phyloP scores from a whole-genome alignment of 2,888 invertebrate species.

The Sinhomidia bicolor region DNA sequence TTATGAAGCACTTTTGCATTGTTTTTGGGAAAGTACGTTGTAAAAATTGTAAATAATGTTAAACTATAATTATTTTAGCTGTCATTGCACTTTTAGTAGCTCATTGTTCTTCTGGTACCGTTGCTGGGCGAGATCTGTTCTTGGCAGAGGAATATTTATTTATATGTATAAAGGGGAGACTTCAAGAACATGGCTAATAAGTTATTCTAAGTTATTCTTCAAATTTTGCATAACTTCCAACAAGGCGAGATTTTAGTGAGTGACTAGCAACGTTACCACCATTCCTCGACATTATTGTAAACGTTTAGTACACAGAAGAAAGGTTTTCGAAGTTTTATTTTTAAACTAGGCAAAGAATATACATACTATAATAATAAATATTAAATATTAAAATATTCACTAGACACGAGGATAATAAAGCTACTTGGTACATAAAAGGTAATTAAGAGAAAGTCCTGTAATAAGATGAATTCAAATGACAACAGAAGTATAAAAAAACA shows the following conservation, averaged over 20 bases:
- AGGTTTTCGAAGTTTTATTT: background rate
- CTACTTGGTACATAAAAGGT: background rate
- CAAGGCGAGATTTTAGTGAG: conserved; percentile 43
- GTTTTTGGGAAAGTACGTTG: conserved; percentile 3
- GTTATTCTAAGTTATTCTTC: background rate
- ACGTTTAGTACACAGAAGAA: conserved; percentile 5
- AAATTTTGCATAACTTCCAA: conserved; percentile 5
- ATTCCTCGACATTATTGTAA: background rate
- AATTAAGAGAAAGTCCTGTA: too few species aligned
- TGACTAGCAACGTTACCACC: conserved; percentile 51
- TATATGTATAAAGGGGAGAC: background rate
- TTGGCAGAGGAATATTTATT: background rate
- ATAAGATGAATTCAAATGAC: background rate
- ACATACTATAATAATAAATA: background rate
- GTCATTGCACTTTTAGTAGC: conserved; percentile 50
- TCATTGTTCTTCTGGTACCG: conserved; percentile 34
- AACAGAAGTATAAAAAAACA: background rate
- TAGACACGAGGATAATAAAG: background rate
- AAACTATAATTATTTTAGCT: conserved; percentile 36
- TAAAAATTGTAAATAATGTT: background rate
- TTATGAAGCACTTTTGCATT: conserved; percentile 23
- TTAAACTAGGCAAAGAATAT: background rate
- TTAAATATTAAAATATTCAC: background rate
- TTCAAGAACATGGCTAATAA: background rate
- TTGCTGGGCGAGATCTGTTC: conserved; percentile 27